Conservation (phyloP, 1,140 invertebrate genomes). For the Ceratosolen fusciceps region DNA sequence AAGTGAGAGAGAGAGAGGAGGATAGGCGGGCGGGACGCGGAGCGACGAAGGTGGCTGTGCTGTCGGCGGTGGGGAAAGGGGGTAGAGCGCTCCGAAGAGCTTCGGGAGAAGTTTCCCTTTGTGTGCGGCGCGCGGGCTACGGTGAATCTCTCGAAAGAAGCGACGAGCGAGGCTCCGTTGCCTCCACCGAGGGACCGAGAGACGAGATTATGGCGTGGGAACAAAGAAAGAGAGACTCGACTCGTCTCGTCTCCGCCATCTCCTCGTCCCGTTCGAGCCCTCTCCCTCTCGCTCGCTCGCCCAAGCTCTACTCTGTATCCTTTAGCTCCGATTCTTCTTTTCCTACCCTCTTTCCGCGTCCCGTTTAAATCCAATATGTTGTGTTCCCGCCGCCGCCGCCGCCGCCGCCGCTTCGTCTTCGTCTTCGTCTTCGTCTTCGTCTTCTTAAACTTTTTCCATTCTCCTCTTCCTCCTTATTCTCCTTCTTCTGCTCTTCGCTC, state of each 20-base stretch:
- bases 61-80: background rate
- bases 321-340: slow-evolving; percentile 39
- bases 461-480: too few species aligned
- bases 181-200: slow-evolving; percentile 45
- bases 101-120: slow-evolving; percentile 45
- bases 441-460: too few species aligned
- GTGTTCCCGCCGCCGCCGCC: background rate
- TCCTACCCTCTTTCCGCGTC: background rate
- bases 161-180: slow-evolving; percentile 10
- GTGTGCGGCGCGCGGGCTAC: slow-evolving; percentile 40
- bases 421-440: too few species aligned
- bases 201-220: slow-evolving; percentile 48
- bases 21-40: background rate
- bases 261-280: background rate
- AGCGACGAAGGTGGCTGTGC: background rate
- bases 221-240: slow-evolving; percentile 35
- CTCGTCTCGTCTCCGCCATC: background rate
- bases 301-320: slow-evolving; percentile 7
- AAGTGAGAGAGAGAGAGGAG: slow-evolving; percentile 8
- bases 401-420: too few species aligned
- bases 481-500: background rate
- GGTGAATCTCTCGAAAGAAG: slow-evolving; percentile 27
- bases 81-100: background rate
- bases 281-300: background rate
- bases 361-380: slow-evolving; percentile 43